phyloP scores from a whole-genome alignment of 2,797 vertebrate species.

The Pangasius larnaudii region DNA sequence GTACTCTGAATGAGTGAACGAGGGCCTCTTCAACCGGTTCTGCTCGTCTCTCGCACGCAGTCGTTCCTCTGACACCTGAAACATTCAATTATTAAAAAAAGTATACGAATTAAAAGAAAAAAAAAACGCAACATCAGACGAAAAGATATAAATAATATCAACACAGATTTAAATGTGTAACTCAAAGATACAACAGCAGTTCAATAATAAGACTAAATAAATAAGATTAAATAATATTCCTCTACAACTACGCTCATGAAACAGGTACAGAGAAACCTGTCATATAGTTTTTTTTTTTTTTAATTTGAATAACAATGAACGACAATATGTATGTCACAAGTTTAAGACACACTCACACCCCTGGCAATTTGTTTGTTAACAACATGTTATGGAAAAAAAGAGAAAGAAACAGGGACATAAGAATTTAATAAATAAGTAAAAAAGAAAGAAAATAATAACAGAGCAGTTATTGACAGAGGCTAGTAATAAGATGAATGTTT shows the following conservation, averaged over 20 bases:
- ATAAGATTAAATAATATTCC: neutral
- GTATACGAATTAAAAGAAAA: neutral
- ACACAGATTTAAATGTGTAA: neutral
- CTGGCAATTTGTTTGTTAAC: neutral
- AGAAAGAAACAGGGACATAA: neutral
- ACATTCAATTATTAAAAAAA: neutral
- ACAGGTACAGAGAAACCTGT: neutral
- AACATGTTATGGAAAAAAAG: neutral
- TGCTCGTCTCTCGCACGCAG: conserved; percentile 80
- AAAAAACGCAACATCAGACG: neutral
- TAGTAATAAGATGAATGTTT: too few relatives aligned
- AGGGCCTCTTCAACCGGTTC: conserved; percentile 76
- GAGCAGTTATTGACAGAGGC: too few relatives aligned
- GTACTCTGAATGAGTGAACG: conserved; percentile 78
- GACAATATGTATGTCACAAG: neutral
- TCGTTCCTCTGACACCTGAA: conserved; percentile 84
- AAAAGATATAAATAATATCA: neutral
- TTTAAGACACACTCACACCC: neutral
- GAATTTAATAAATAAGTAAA: neutral
- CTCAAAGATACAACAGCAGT: neutral
- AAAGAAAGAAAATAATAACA: too few relatives aligned
- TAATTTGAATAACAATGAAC: neutral
- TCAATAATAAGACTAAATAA: neutral
- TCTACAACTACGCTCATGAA: neutral
- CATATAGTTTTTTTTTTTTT: neutral